Base-by-base conservation (phyloP, 2,888 invertebrate species). In the Ethmia dodecea region DNA sequence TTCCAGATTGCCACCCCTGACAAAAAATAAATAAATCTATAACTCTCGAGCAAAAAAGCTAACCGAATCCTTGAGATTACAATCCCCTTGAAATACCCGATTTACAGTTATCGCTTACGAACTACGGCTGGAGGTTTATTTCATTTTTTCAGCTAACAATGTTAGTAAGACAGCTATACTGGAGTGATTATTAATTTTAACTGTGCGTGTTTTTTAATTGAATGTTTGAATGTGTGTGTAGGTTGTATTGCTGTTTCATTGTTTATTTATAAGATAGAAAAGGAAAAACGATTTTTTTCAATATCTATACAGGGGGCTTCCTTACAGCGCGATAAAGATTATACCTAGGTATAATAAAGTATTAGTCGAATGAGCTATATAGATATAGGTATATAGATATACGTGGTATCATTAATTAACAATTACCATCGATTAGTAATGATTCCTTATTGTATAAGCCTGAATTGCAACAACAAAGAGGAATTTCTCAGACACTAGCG, bases 1-100 rank as follows among this genome's bases (percentile, higher is more conserved):
- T 68, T 78, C 83, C 86, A 86, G 81, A 84, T 84, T 86, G 86
- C 86, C 83, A 78, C 78, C 78, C 81, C 73, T 66, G 58, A 75
- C 78, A 83, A 84, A 84, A 86, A 84, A 80, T 74, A 83, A 81
- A 86, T 84, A 83, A 83, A 83, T 84, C 80, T 68, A 67, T 55
- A 60, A 53, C 55, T 52, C 40, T n/a, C n/a, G 37, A 48, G 49
- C 49, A 80, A 74, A 84, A 86, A 86, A 86, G 81, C 65, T 68
- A 58, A 68, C 73, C 69, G 67, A 78, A 79, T 79, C 73, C 76
- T 72, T 64, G 73, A 65, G 53, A 53, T 76, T 73, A 76, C 68
- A 60, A 67, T 76, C 70, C 77, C 69, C 80, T 80, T 78, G 75
- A 78, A 80, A 78, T 68, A n/a, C 54, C 56, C 55, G 44, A 66